Percentiles rank a stretch among this genome's conserved stretches.
Conservation (phyloP, 1,140 invertebrate genomes). For the Lepidostoma basale region DNA sequence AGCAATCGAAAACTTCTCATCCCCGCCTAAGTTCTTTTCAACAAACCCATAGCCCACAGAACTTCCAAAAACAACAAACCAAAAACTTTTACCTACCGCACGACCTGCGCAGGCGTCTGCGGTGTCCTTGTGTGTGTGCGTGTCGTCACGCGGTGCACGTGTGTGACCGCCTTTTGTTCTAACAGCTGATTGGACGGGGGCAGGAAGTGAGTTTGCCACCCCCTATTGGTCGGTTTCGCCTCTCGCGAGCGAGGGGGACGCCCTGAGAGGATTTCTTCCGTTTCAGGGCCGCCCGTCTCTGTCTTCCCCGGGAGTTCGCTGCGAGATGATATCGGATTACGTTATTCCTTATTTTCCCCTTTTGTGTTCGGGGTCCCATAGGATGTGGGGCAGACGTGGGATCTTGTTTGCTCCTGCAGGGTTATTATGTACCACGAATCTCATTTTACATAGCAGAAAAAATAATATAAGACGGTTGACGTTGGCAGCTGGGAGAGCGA, state of each 20-base stretch:
- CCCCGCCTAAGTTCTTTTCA: not conserved
- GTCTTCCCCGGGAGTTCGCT: conserved; percentile 2
- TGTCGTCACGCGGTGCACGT: conserved; percentile 21
- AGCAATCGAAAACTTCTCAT: too few species aligned
- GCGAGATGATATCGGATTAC: conserved; percentile 38
- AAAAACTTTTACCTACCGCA: too few species aligned
- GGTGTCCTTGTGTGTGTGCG: not conserved
- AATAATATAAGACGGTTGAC: too few species aligned
- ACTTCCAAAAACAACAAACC: too few species aligned
- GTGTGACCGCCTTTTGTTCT: conserved; percentile 42
- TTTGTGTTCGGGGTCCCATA: conserved; percentile 19
- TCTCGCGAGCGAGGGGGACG: conserved; percentile 17
- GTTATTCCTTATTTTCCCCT: conserved; percentile 15
- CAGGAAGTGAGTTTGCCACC: conserved; percentile 41
- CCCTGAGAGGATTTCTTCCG: not conserved
- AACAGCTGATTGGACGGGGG: conserved; percentile 46
- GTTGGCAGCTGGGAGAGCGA: too few species aligned
- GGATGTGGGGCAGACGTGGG: conserved; percentile 30
- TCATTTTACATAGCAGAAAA: conserved; percentile 3
- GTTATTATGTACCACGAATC: conserved; percentile 10
- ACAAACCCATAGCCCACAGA: too few species aligned
- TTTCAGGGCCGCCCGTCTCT: conserved; percentile 2
- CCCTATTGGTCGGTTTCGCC: conserved; percentile 39
- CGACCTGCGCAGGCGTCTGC: not conserved
- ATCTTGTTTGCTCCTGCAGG: conserved; percentile 19